Evolutionary conservation across 2,113 vertebrate species (phyloP).

Genomic region (Chloropsis hardwickii): DNA sequence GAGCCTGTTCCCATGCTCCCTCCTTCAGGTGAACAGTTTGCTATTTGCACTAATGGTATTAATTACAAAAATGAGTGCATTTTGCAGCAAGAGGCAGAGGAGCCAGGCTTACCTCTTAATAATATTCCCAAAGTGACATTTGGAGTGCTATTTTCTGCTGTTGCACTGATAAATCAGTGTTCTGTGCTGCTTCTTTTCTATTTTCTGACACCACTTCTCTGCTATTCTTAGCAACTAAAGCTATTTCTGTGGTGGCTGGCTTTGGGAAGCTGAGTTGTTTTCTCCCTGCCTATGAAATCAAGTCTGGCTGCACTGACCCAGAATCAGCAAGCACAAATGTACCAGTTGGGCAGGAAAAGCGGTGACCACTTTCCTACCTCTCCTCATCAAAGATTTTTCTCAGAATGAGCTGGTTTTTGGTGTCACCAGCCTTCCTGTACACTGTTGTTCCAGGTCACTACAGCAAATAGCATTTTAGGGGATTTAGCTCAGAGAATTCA

Average conservation of each 20-base stretch:
- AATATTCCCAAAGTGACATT: constrained; percentile 51
- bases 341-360: neutral
- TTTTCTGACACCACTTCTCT: constrained; percentile 31
- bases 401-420: neutral
- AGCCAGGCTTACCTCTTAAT: constrained; percentile 22
- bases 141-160: constrained; percentile 34
- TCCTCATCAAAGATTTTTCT: neutral
- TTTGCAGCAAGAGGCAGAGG: neutral
- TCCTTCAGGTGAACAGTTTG: neutral
- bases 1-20: neutral
- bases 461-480: neutral
- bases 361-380: neutral
- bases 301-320: constrained; percentile 17
- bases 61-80: neutral
- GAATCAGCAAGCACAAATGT: neutral
- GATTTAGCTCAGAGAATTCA: neutral
- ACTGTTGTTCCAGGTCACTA: neutral
- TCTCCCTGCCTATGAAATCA: constrained; percentile 11
- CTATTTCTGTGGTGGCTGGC: constrained; percentile 27
- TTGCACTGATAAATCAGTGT: constrained; percentile 26
- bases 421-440: neutral
- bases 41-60: neutral
- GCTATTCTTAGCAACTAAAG: constrained; percentile 51
- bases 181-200: constrained; percentile 37
- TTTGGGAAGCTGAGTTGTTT: constrained; percentile 9